phyloP scores from a whole-genome alignment of 2,113 vertebrate species.

The Mormoops blainvillei region DNA sequence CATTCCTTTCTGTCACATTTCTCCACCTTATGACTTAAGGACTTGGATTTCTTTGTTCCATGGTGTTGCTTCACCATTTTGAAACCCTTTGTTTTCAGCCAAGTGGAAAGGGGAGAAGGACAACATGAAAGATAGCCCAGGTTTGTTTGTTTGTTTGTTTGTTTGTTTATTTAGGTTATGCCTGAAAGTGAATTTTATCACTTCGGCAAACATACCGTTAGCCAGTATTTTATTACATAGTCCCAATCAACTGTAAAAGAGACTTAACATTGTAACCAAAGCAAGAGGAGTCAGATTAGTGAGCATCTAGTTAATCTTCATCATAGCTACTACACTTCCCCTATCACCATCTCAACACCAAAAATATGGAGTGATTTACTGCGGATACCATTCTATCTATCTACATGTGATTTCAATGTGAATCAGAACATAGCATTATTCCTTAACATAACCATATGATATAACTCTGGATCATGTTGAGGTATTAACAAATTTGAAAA shows the following conservation, averaged over 20 bases:
- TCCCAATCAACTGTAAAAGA: background rate
- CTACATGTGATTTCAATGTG: background rate
- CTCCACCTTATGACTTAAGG: background rate
- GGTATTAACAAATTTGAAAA: background rate
- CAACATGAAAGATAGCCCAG: background rate
- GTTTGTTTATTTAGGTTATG: background rate
- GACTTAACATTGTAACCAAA: background rate
- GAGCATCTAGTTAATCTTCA: background rate
- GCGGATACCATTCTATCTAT: background rate
- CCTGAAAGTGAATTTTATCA: background rate
- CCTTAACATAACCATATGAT: background rate
- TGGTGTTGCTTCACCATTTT: background rate
- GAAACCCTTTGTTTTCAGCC: background rate
- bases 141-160: background rate
- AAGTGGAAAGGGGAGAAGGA: background rate
- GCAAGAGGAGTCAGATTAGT: background rate
- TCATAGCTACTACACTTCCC: background rate
- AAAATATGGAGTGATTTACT: background rate
- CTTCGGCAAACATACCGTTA: background rate
- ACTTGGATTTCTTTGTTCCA: background rate
- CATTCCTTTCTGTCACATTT: background rate
- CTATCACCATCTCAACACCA: accelerated
- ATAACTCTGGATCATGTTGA: background rate
- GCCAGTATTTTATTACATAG: background rate
- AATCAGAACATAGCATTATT: background rate